Evolutionary conservation across 1,140 invertebrate species (phyloP).

Genomic region (Tetramorium parvispinum): DNA sequence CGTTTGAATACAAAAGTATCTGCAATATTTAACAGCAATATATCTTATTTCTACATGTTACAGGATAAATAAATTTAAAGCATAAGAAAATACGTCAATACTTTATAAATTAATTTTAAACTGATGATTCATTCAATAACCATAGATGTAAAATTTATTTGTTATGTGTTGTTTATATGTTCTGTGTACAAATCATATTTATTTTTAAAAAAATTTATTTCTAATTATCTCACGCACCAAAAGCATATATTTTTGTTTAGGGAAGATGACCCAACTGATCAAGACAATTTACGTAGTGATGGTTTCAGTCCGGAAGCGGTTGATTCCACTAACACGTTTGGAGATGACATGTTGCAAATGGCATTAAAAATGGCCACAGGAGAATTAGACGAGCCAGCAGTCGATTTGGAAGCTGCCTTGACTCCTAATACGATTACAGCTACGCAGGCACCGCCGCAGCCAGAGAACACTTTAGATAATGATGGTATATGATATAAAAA

Average conservation of each 20-base stretch:
- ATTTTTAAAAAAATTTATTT: constrained; percentile 48
- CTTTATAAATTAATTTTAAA: not conserved
- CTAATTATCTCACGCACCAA: constrained; percentile 45
- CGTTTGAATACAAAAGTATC: constrained; percentile 20
- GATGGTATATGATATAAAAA: constrained; percentile 71
- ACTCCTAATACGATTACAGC: constrained; percentile 92
- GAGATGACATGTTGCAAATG: constrained; percentile 95
- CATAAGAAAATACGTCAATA: not conserved
- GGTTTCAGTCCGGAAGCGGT: constrained; percentile 87
- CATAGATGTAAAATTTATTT: constrained; percentile 10
- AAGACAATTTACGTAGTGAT: constrained; percentile 70
- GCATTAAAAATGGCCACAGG: constrained; percentile 93
- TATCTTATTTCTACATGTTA: not conserved
- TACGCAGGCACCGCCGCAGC: constrained; percentile 85
- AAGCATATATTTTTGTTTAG: constrained; percentile 65
- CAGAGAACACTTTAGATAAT: constrained; percentile 75
- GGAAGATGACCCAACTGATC: constrained; percentile 80
- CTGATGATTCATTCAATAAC: not conserved
- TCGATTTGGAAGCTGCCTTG: constrained; percentile 91
- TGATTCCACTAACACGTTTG: constrained; percentile 89
- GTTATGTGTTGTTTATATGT: too few species aligned
- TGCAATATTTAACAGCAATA: not conserved
- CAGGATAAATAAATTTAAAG: not conserved
- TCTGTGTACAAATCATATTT: not conserved
- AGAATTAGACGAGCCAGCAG: constrained; percentile 91